A percentile compares a stretch with the other conserved stretches of the same genome.
These are phyloP conservation scores for Petrocephalus sullivani DNA, from an alignment of 2,797 vertebrate genomes.

Conservation along the genomic window DNA sequence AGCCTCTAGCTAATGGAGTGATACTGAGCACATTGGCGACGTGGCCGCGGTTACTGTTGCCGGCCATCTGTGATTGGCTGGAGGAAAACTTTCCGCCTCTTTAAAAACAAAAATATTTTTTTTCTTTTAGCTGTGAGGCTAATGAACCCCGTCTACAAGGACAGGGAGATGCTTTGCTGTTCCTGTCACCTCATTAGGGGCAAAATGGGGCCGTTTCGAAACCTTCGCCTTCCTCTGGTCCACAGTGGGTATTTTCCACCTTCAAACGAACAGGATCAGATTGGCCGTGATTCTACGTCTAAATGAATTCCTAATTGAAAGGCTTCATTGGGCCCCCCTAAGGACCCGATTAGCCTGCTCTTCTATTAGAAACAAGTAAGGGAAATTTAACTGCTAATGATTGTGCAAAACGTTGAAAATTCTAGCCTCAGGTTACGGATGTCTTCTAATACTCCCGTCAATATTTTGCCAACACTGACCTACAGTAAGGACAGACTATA, in stretches of 20 bases:
- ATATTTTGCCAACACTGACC: background rate
- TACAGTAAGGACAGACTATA: background rate
- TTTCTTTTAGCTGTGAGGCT: slow-evolving; percentile 7
- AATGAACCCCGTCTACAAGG: slow-evolving; percentile 4
- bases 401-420: background rate
- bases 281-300: background rate
- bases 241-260: background rate
- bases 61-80: background rate
- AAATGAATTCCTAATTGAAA: slow-evolving; percentile 14
- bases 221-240: background rate
- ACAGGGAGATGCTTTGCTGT: background rate
- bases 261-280: background rate
- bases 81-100: background rate
- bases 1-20: background rate
- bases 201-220: background rate
- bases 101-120: background rate
- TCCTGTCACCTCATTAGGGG: background rate
- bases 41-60: background rate
- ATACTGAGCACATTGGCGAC: background rate
- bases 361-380: slow-evolving; percentile 1
- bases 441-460: background rate
- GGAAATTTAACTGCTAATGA: slow-evolving; percentile 1
- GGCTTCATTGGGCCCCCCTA: background rate
- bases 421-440: background rate
- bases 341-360: background rate